phyloP scores from a whole-genome alignment of 2,888 invertebrate species.

The Biston betularia region DNA sequence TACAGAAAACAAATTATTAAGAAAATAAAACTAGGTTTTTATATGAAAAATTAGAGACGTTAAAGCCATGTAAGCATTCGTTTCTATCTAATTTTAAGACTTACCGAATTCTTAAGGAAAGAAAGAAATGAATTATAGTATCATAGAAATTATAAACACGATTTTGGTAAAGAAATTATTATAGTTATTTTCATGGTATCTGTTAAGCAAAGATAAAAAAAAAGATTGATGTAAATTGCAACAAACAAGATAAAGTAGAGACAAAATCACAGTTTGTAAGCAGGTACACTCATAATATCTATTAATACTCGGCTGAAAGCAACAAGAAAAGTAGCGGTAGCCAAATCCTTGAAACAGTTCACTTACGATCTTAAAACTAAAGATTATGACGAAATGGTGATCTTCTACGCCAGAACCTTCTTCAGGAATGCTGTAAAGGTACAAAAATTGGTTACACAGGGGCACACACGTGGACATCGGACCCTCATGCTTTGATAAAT shows the following conservation, averaged over 20 bases:
- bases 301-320: slow-evolving; percentile 43
- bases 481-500: slow-evolving; percentile 51
- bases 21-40: too few species aligned
- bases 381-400: slow-evolving; percentile 74
- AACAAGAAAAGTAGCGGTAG: slow-evolving; percentile 55
- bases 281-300: slow-evolving; percentile 4
- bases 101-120: too few species aligned
- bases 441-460: slow-evolving; percentile 68
- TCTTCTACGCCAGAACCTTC: slow-evolving; percentile 90
- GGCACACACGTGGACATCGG: slow-evolving; percentile 65
- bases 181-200: background rate
- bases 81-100: too few species aligned
- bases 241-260: slow-evolving; percentile 10
- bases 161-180: background rate
- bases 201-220: slow-evolving; percentile 26
- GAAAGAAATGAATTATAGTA: too few species aligned
- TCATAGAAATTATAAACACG: background rate
- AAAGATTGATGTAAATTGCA: slow-evolving; percentile 16
- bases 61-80: too few species aligned
- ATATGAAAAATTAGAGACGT: too few species aligned
- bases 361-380: slow-evolving; percentile 87
- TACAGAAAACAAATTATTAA: background rate
- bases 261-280: slow-evolving; percentile 3
- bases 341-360: slow-evolving; percentile 52
- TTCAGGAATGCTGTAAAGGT: slow-evolving; percentile 91